Evolutionary conservation across 2,113 vertebrate genomes (phyloP).

Genomic region (Chaenogobius annularis): DNA sequence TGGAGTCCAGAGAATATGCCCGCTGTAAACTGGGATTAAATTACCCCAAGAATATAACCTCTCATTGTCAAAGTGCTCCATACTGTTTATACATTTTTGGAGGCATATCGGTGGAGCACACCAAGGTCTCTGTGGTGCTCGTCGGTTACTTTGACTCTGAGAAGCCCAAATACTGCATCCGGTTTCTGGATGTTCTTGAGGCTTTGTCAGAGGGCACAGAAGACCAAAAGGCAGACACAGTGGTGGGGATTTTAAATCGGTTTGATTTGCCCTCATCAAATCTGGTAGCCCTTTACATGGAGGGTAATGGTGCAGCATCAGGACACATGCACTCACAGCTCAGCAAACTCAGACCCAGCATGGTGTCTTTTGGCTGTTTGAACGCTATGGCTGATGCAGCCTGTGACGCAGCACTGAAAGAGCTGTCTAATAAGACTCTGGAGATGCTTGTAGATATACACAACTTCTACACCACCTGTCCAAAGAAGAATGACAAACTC

Average conservation of each 20-base stretch:
- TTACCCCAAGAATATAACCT: constrained; percentile 60
- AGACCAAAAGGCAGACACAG: constrained; percentile 26
- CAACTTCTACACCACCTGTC: constrained; percentile 49
- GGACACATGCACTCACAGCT: constrained; percentile 58
- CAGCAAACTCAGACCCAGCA: constrained; percentile 63
- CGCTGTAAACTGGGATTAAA: constrained; percentile 54
- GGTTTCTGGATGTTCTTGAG: constrained; percentile 69
- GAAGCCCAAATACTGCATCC: constrained; percentile 45
- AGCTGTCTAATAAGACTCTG: constrained; percentile 49
- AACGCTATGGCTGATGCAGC: constrained; percentile 61
- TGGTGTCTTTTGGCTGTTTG: constrained; percentile 56
- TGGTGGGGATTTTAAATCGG: constrained; percentile 60
- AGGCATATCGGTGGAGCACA: constrained; percentile 40
- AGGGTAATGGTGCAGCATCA: constrained; percentile 33
- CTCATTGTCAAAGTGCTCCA: constrained; percentile 61
- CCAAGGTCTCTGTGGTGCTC: constrained; percentile 60
- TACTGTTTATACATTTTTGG: constrained; percentile 74
- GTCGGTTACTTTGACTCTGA: constrained; percentile 71
- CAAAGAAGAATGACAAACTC: constrained; percentile 54
- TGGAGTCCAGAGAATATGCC: constrained; percentile 31
- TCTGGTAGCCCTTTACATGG: constrained; percentile 60
- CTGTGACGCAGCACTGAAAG: constrained; percentile 56
- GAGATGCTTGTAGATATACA: constrained; percentile 65
- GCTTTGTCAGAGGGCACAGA: constrained; percentile 11
- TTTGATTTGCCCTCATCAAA: constrained; percentile 63